Evolutionary conservation across 2,113 vertebrate species (phyloP).

Genomic region (Craseonycteris thonglongyai): DNA sequence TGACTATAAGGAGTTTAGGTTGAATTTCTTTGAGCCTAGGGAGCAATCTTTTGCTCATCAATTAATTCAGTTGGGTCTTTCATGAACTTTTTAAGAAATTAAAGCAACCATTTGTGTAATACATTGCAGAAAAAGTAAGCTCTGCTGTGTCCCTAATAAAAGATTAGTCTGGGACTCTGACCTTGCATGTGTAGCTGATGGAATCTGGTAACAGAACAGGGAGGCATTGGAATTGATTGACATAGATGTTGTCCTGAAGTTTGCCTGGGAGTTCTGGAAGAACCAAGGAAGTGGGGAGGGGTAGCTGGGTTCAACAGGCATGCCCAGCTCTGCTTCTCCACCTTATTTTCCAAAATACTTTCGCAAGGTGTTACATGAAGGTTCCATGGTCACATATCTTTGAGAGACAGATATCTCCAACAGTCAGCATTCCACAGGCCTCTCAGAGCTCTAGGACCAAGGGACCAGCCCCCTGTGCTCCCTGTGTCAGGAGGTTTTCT

Average conservation of each 20-base stretch:
- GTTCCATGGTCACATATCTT: neutral
- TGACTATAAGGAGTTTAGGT: neutral
- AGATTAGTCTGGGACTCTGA: neutral
- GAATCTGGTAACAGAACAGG: neutral
- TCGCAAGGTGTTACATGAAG: neutral
- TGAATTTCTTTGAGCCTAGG: neutral
- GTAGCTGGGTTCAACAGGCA: too few species aligned
- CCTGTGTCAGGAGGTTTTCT: neutral
- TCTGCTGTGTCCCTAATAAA: neutral
- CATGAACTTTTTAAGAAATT: neutral
- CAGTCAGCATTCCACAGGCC: neutral
- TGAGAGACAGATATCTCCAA: neutral
- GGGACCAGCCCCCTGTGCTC: too few species aligned
- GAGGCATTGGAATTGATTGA: neutral
- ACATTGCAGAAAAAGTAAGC: neutral
- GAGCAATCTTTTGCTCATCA: neutral
- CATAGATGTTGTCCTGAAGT: neutral
- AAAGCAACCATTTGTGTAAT: too few species aligned
- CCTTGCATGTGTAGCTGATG: neutral
- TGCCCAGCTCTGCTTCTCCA: neutral
- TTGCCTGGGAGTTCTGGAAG: rapidly evolving
- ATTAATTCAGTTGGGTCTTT: neutral
- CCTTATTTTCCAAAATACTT: neutral
- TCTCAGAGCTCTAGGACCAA: neutral
- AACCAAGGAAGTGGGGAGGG: neutral